Percentiles rank a stretch among this genome's conserved stretches.
phyloP scores from a whole-genome alignment of 2,113 vertebrate genomes.

The Dasypus novemcinctus region DNA sequence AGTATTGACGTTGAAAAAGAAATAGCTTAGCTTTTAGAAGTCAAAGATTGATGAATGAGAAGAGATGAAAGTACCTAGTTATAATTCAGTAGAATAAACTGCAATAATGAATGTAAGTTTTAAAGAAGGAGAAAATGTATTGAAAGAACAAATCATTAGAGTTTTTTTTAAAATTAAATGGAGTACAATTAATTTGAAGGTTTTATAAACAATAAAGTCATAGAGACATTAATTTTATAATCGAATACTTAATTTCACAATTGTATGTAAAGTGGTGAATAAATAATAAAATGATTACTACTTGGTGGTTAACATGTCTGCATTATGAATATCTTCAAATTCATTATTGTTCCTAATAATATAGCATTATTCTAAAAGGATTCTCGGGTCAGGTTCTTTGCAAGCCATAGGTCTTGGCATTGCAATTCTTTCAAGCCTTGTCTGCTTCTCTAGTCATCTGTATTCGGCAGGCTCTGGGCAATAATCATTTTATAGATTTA shows the following conservation, averaged over 20 bases:
- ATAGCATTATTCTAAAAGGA: not conserved
- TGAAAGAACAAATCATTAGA: not conserved
- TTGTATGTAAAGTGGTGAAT: not conserved
- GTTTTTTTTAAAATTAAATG: not conserved
- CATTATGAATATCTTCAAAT: not conserved
- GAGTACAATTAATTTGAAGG: not conserved
- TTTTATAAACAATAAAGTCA: not conserved
- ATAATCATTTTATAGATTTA: constrained; percentile 70
- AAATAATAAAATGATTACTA: not conserved
- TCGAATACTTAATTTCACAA: not conserved
- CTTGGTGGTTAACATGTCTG: not conserved
- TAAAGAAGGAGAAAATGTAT: not conserved
- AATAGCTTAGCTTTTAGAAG: not conserved
- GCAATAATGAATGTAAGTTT: not conserved
- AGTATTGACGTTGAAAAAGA: not conserved
- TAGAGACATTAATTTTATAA: not conserved
- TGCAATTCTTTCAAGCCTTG: not conserved
- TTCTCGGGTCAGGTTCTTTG: not conserved
- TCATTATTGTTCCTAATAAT: not conserved
- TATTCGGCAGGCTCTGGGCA: constrained; percentile 56
- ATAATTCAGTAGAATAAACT: not conserved
- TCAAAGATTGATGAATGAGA: not conserved
- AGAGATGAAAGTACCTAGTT: not conserved
- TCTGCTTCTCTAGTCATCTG: constrained; percentile 34
- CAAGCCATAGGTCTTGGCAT: not conserved